These are phyloP conservation scores for Campopleginae sp. DNA, from an alignment of 2,888 invertebrate genomes.

Conservation along the genomic window DNA sequence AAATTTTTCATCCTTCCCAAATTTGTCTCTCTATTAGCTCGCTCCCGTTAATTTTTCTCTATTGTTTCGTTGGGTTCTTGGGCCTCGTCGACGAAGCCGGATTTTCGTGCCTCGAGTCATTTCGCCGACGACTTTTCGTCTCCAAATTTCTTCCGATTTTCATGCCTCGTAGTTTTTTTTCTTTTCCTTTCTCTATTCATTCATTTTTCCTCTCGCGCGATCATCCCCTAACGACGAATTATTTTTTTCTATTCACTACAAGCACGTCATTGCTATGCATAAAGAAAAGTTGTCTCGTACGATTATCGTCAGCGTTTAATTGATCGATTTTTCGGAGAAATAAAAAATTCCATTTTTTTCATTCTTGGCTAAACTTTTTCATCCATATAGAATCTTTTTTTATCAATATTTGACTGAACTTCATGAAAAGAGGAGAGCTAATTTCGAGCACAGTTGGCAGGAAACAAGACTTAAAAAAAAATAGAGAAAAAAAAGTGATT, in stretches of 20 bases:
- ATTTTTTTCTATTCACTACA: background rate
- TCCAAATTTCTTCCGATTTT: conserved; percentile 3
- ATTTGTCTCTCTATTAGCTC: no score
- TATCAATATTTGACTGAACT: background rate
- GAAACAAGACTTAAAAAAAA: conserved; percentile 1
- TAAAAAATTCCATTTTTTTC: background rate
- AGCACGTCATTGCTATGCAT: conserved; percentile 75
- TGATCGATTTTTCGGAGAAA: background rate
- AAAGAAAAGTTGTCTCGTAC: conserved; percentile 80
- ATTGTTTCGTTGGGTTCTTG: background rate
- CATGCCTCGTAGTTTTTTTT: conserved; percentile 16
- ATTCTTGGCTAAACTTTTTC: background rate
- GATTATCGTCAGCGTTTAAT: background rate
- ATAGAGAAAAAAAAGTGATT: background rate
- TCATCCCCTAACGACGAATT: background rate
- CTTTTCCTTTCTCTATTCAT: conserved; percentile 14
- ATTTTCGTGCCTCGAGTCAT: background rate
- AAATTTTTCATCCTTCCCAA: background rate
- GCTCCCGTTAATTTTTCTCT: background rate
- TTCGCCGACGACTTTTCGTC: background rate
- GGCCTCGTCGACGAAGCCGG: background rate
- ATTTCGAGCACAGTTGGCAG: conserved; percentile 82
- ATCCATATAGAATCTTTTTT: background rate
- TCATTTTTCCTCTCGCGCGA: background rate
- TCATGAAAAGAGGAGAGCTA: conserved; percentile 74